Evolutionary conservation across 2,113 vertebrate genomes (phyloP), one percentile per base, ranked within the genome.

Genomic region (Sorex fumeus): DNA sequence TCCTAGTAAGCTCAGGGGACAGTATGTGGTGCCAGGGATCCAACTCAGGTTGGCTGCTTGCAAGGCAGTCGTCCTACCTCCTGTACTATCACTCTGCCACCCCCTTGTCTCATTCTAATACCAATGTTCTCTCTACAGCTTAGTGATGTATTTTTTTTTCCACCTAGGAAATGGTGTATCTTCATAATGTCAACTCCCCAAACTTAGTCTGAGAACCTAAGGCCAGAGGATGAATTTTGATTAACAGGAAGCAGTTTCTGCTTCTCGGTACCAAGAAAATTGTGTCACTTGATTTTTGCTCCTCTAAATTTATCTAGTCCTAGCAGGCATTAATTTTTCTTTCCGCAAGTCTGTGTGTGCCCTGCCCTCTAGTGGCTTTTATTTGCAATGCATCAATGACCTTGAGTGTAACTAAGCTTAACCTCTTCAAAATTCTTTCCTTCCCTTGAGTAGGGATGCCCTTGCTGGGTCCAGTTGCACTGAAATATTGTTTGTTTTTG

Each of bases 301-400:
- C 23, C 45, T 91, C 78, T 91, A 77, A 57, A 53, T 91, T 75
- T 93, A 82, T 77, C 75, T 62, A 71, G n/a, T 32, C 32, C 40
- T 36, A 83, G 9, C 6, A 69, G 74, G 53, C 47, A 18, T 32
- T 50, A 15, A 23, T 45, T 88, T 79, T 82, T 43, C 25, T 84
- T 53, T 82, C 69, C 50, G 19, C 8, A 93, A 96, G 16, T 89
- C n/a, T 91, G n/a, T 84, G 81, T 93, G 25, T 89, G 50, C 3
- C 36, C 80, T 95, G 96, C 91, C 96, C 96, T 93, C 96, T 96
- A 92, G 91, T 91, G 96, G 86, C 82, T 50, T 21, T 71, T 5
- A 1, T 8, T 79, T 89, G 16, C 28, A 93, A 43, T 92, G 80
- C 84, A 95, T 34, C 75, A 75, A 74, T 96, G 92, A 95, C 72